phyloP scores from a whole-genome alignment of 2,888 invertebrate genomes.

The Xylocampa areola region DNA sequence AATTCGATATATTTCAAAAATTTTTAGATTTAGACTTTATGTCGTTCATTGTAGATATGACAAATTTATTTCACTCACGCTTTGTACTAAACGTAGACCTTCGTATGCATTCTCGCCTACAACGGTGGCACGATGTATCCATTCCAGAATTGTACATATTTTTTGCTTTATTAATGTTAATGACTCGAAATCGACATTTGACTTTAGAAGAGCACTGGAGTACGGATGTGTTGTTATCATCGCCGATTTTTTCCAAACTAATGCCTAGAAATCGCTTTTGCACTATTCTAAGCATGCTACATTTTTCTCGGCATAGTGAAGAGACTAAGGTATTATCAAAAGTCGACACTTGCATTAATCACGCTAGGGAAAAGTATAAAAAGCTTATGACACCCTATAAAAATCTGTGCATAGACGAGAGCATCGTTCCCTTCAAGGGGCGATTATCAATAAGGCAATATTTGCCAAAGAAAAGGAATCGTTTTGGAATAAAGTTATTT shows the following conservation, averaged over 20 bases:
- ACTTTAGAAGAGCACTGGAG: conserved; percentile 47
- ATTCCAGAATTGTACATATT: conserved; percentile 38
- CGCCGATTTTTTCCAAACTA: conserved; percentile 36
- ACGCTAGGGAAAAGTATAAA: conserved; percentile 35
- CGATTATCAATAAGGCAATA: conserved; percentile 40
- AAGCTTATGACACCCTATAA: conserved; percentile 21
- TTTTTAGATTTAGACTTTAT: conserved; percentile 26
- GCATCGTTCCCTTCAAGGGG: conserved; percentile 41
- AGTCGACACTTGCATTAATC: conserved; percentile 27
- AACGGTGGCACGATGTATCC: conserved; percentile 37
- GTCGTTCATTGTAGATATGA: conserved; percentile 25
- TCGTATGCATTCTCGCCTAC: conserved; percentile 37
- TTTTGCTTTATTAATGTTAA: conserved; percentile 37
- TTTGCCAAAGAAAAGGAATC: conserved; percentile 44
- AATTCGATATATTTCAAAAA: conserved; percentile 32
- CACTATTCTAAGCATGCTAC: conserved; percentile 40
- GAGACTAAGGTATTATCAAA: conserved; percentile 29
- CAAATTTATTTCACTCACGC: conserved; percentile 26
- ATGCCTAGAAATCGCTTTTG: conserved; percentile 46
- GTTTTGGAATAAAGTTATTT: conserved; percentile 46
- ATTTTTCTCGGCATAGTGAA: conserved; percentile 35
- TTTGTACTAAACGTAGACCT: conserved; percentile 29
- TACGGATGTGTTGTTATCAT: conserved; percentile 37
- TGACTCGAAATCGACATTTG: conserved; percentile 37
- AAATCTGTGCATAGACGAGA: conserved; percentile 43